Base-by-base conservation (phyloP, 2,113 vertebrate genomes). In the Meles meles region DNA sequence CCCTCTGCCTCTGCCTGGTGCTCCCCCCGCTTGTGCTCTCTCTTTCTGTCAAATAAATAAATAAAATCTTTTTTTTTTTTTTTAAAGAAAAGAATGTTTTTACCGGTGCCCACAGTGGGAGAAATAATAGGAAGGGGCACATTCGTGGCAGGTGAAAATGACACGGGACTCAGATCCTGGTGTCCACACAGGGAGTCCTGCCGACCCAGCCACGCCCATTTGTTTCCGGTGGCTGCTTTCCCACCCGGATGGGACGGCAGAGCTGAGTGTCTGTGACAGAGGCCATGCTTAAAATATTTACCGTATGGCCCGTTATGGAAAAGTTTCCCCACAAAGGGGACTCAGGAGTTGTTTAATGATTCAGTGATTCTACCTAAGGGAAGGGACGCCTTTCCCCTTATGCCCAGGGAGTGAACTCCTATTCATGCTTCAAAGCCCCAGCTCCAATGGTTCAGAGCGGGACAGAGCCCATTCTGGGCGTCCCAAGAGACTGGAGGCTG, bases 151-250 rank as follows among this genome's bases (percentile, higher is more conserved):
- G 1, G 10, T 34, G 82, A 84, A 21, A 65, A 84, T 23, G 47
- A 59, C 49, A 3, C 21, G 23, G 27, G 57, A 57, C 44, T 47
- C 20, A 63, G 18, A 27, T 27, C 44, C 47, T 31, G 0, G 55
- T 7, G 23, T 79, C 87, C 37, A 15, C 31, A 44, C 74, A 17
- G 1, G 12, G 57, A 31, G 10, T 65, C 44, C 47, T 31, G 5
- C 3, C 0, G 27, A 74, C 23, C 25, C 14, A 21, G 63, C 31
- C 7, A 0, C 6, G 13, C 44, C 18, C 29, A 2, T 9, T 5
- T 12, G 25, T 29, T 11, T 21, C 37, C 21, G 0, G 69, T 13
- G 37, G 37, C 37, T 25, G 69, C 21, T 12, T 39, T 14, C 69
- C 37, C 9, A 11, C 37, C 21, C 10, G 3, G 65, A 20, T n/a